Evolutionary conservation across 2,797 vertebrate species (phyloP).

Genomic region (Phalanger gymnotis): DNA sequence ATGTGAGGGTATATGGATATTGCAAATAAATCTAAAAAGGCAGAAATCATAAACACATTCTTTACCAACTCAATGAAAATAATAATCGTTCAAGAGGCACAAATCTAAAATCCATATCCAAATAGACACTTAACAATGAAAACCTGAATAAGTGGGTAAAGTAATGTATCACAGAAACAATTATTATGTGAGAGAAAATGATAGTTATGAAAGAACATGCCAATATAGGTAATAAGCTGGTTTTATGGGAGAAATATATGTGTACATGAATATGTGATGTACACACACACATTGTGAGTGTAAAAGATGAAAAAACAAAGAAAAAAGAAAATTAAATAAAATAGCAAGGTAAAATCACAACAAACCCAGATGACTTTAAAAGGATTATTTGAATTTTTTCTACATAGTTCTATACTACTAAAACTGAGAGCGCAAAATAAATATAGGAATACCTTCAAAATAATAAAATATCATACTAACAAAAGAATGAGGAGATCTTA

Average conservation of each 20-base stretch:
- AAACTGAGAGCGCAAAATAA: background rate
- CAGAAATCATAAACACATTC: background rate
- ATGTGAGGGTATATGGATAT: background rate
- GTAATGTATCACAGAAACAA: background rate
- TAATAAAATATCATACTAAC: too few relatives aligned
- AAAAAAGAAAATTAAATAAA: too few relatives aligned
- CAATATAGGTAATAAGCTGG: background rate
- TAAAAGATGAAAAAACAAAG: too few relatives aligned
- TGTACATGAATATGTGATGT: too few relatives aligned
- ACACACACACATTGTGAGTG: too few relatives aligned
- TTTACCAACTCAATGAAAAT: background rate
- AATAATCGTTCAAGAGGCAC: background rate
- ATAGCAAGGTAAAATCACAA: background rate
- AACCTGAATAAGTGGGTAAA: background rate
- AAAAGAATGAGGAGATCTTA: background rate
- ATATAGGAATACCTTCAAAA: background rate
- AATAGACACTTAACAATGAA: background rate
- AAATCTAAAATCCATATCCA: background rate
- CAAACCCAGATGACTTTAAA: background rate
- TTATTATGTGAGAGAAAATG: background rate
- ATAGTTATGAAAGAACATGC: background rate
- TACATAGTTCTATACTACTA: background rate
- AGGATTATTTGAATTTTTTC: background rate
- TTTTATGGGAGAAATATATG: background rate
- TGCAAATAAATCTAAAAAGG: background rate